These are phyloP conservation scores for Rhodophaea formosa DNA, from an alignment of 2,888 invertebrate species.

Conservation along the genomic window DNA sequence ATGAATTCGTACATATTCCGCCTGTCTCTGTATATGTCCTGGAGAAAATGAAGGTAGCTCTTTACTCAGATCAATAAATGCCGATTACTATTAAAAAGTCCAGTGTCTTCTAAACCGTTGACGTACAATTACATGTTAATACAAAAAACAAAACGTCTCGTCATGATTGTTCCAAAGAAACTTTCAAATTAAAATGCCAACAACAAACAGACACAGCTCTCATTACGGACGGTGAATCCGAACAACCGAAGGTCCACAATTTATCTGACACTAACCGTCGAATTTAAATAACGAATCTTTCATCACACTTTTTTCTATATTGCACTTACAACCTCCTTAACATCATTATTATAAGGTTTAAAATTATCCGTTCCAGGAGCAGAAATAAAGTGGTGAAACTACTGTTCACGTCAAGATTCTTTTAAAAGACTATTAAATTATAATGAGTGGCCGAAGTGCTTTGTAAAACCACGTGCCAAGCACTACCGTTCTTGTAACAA, in stretches of 20 bases:
- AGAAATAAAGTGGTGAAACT: conserved; percentile 36
- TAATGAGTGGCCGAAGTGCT: conserved; percentile 76
- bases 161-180: conserved; percentile 27
- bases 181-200: conserved; percentile 59
- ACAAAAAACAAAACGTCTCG: conserved; percentile 20
- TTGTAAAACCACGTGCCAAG: conserved; percentile 74
- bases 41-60: too few species aligned
- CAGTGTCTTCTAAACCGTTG: neutral
- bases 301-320: conserved; percentile 44
- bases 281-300: conserved; percentile 72
- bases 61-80: neutral
- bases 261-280: conserved; percentile 73
- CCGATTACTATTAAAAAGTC: neutral
- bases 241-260: conserved; percentile 74
- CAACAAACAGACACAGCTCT: conserved; percentile 40
- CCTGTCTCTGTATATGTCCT: too few species aligned
- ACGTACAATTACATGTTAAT: neutral
- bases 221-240: conserved; percentile 72
- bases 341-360: conserved; percentile 27
- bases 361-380: conserved; percentile 23
- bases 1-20: too few species aligned
- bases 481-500: conserved; percentile 77
- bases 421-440: conserved; percentile 75
- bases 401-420: conserved; percentile 63
- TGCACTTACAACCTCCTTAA: conserved; percentile 25